phyloP scores from a whole-genome alignment of 2,113 vertebrate genomes.

The Craseonycteris thonglongyai region DNA sequence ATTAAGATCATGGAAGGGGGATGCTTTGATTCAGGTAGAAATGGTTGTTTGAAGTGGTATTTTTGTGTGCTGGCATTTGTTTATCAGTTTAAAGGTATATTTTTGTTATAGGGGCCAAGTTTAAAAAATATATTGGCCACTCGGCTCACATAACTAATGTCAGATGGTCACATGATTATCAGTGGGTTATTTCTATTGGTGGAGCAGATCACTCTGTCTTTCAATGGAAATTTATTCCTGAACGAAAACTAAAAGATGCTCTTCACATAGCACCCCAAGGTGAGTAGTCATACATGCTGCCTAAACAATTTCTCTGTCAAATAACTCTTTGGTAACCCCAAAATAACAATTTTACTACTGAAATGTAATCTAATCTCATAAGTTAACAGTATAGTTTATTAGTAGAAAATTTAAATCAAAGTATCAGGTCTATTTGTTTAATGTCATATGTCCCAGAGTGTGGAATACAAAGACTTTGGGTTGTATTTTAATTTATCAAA shows the following conservation, averaged over 20 bases:
- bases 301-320: not conserved
- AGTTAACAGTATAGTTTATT: not conserved
- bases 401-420: slow-evolving; percentile 5
- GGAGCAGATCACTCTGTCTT: slow-evolving; percentile 99
- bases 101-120: slow-evolving; percentile 91
- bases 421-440: not conserved
- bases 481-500: slow-evolving; percentile 12
- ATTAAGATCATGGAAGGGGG: not conserved
- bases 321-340: not conserved
- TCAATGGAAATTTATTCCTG: slow-evolving; percentile 98
- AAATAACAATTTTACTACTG: not conserved
- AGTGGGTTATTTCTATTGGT: slow-evolving; percentile 98
- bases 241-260: slow-evolving; percentile 94
- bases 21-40: not conserved
- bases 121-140: slow-evolving; percentile 97
- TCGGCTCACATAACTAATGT: slow-evolving; percentile 97
- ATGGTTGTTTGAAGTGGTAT: not conserved
- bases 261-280: slow-evolving; percentile 96
- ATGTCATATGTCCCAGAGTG: not conserved
- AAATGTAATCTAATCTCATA: not conserved
- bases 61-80: not conserved
- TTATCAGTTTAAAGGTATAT: slow-evolving; percentile 36
- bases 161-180: slow-evolving; percentile 97
- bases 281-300: slow-evolving; percentile 52
- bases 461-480: not conserved